Evolutionary conservation across 2,888 invertebrate species (phyloP).

Genomic region (Apeira syringaria): DNA sequence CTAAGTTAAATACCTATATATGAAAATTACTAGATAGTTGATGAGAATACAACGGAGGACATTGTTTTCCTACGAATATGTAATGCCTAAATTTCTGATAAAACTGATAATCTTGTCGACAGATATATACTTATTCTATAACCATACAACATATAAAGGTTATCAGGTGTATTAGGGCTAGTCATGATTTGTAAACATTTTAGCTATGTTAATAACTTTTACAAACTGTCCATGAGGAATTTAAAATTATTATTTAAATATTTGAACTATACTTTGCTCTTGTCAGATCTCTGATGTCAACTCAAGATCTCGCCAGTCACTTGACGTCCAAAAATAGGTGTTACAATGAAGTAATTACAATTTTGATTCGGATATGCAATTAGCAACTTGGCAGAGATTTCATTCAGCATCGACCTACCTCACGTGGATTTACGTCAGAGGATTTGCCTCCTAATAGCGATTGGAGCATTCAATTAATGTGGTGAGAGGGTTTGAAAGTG

Average conservation of each 20-base stretch:
- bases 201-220: conserved; percentile 8
- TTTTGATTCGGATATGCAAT: conserved; percentile 34
- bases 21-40: too few relatives aligned
- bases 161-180: conserved; percentile 2
- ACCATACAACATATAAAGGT: conserved; percentile 7
- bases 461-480: background rate
- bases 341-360: conserved; percentile 24
- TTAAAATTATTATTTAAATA: background rate
- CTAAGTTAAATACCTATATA: too few relatives aligned
- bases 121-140: background rate
- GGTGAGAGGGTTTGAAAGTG: too few relatives aligned
- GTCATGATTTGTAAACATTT: conserved; percentile 11
- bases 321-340: conserved; percentile 21
- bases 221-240: conserved; percentile 9
- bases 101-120: conserved; percentile 1
- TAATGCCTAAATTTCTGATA: too few relatives aligned
- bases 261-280: conserved; percentile 3
- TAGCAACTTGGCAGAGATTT: conserved; percentile 49
- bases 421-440: conserved; percentile 51
- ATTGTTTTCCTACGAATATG: too few relatives aligned
- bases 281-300: conserved; percentile 2
- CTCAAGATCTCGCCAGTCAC: conserved; percentile 11
- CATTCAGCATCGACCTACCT: conserved; percentile 53
- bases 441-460: conserved; percentile 39
- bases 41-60: too few relatives aligned